Conservation (phyloP, 1,140 invertebrate genomes). For the Cherax destructor region DNA sequence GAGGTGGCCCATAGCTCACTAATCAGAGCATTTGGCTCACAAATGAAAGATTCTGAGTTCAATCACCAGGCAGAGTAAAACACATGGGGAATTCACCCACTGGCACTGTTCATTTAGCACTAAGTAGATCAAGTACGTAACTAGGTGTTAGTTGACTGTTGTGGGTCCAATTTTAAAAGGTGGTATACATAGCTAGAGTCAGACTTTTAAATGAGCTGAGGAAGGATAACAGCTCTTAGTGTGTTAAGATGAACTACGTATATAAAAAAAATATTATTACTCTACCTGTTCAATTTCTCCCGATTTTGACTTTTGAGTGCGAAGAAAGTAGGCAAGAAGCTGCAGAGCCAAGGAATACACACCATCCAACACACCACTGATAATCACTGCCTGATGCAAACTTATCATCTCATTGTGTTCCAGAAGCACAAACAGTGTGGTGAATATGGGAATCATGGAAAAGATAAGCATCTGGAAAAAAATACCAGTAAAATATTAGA, state of each 20-base stretch:
- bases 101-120: too few species aligned
- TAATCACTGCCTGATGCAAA: constrained; percentile 10
- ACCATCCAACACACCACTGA: constrained; percentile 3
- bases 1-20: too few species aligned
- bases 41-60: too few species aligned
- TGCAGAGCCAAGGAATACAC: constrained; percentile 39
- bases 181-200: too few species aligned
- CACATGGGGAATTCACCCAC: too few species aligned
- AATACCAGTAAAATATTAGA: not conserved
- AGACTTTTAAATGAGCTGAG: too few species aligned
- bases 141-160: too few species aligned
- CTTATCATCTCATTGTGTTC: constrained; percentile 32
- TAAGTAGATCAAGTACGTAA: not conserved
- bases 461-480: constrained; percentile 34
- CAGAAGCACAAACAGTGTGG: constrained; percentile 42
- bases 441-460: constrained; percentile 33
- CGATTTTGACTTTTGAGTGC: constrained; percentile 24
- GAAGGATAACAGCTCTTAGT: too few species aligned
- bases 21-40: too few species aligned
- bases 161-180: too few species aligned
- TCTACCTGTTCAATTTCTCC: constrained; percentile 45
- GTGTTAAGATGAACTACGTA: not conserved
- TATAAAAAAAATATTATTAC: not conserved
- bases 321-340: constrained; percentile 17
- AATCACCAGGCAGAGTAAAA: too few species aligned